A percentile compares a stretch with the other conserved stretches of the same genome.
Evolutionary conservation across 2,797 vertebrate species (phyloP).

Genomic region (Schizothorax lantsangensis): DNA sequence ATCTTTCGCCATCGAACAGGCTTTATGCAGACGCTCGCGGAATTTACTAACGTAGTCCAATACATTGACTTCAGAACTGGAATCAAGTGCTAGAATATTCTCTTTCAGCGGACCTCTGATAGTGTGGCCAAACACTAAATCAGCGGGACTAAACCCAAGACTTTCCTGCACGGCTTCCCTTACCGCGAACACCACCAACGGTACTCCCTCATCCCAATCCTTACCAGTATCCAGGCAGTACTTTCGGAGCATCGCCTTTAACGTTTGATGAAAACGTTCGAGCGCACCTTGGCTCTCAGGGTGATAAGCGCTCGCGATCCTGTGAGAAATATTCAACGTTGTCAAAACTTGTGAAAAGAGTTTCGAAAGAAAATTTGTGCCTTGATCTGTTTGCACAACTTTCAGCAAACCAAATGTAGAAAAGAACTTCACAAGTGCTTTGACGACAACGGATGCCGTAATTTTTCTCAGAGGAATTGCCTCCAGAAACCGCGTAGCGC

Average conservation of each 20-base stretch:
- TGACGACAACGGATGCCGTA: neutral
- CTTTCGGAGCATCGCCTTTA: no score
- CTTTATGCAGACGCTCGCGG: neutral
- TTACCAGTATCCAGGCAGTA: no score
- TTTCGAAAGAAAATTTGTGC: neutral
- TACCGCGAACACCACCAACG: no score
- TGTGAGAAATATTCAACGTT: no score
- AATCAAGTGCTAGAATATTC: neutral
- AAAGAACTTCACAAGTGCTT: neutral
- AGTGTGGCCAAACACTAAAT: neutral
- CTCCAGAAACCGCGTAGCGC: no score
- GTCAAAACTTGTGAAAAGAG: no score
- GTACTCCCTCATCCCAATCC: no score
- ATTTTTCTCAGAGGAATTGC: neutral
- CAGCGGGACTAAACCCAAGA: no score
- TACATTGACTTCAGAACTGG: neutral
- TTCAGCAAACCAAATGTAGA: neutral
- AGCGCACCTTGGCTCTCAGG: no score
- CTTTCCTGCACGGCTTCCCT: no score
- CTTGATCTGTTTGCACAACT: neutral
- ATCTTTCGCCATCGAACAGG: neutral
- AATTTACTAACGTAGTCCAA: neutral
- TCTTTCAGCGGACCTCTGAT: neutral
- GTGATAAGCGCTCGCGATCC: no score
- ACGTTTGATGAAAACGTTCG: no score